These are phyloP conservation scores for Stegastes partitus DNA, from an alignment of 2,113 vertebrate genomes.

Conservation along the genomic window DNA sequence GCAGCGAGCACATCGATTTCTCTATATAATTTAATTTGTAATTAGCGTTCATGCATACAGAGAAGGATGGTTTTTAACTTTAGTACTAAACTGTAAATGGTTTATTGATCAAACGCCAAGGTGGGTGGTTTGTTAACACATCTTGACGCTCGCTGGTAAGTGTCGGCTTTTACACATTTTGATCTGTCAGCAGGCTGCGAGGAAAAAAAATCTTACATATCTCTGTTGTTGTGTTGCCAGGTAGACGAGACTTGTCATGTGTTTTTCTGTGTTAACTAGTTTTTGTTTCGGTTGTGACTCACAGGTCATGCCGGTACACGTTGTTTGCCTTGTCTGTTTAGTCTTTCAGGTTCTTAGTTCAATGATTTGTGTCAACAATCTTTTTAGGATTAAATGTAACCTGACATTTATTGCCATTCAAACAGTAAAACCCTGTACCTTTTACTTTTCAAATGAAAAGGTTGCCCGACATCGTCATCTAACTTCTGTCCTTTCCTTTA, in stretches of 20 bases:
- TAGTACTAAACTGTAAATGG: background rate
- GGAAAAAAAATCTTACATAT: background rate
- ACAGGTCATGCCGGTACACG: constrained; percentile 22
- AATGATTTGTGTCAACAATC: background rate
- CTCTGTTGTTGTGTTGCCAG: background rate
- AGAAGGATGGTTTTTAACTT: background rate
- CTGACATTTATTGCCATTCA: background rate
- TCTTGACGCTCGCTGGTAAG: background rate
- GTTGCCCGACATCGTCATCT: no score
- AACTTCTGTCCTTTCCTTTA: background rate
- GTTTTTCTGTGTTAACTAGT: constrained; percentile 1
- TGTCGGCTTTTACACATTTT: background rate
- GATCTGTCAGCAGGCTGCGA: background rate
- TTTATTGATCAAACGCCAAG: background rate
- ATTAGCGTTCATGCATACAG: background rate
- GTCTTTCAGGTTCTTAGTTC: background rate
- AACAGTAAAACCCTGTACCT: background rate
- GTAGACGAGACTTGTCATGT: constrained; percentile 1
- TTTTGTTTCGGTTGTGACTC: constrained; percentile 56
- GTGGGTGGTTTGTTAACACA: background rate
- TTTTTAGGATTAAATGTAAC: no score
- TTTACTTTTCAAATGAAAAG: background rate
- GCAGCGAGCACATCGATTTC: background rate
- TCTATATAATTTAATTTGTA: background rate
- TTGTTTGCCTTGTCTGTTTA: background rate